Base-by-base conservation (phyloP, 2,113 vertebrate genomes). In the Nansenia antarctica region DNA sequence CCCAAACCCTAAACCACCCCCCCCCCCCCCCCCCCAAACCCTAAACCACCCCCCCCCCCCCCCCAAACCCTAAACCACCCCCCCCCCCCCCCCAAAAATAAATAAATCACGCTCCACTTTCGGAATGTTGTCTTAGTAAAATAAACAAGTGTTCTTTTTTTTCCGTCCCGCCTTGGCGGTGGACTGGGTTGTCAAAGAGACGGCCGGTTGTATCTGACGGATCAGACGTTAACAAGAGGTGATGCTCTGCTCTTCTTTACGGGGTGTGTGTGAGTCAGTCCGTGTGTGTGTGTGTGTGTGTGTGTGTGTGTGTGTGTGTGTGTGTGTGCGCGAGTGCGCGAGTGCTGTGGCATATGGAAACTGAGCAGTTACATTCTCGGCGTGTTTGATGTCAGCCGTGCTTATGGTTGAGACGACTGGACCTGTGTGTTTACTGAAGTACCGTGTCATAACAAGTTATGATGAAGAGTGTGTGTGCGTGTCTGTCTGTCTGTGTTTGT, bases 81-180 rank as follows among this genome's bases (percentile, higher is more conserved):
- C n/a, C n/a, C n/a, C n/a, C n/a, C n/a, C n/a, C n/a, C n/a, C n/a
- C n/a, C n/a, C n/a, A n/a, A n/a, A n/a, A n/a, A n/a, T 75, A 72
- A 76, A 86, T 81, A 81, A 82, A 82, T 85, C 70, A 82, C 59
- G 67, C 78, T 71, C 80, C 76, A 80, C 70, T 71, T 81, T 79
- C 31, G 9, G 70, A 73, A 84, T 85, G 85, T 88, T 82, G 76
- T 81, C 77, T 85, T 79, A 78, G 68, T 74, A 66, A 83, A 85
- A 79, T 68, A 70, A 79, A 85, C 68, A 82, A 76, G 69, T 54
- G 24, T 52, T 67, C 60, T 74, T 84, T 78, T 70, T 68, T 73
- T 58, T 29, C n/a, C n/a, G n/a, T n/a, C 32, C 9, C 29, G 27
- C 30, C 45, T 52, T 55, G 42, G 76, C 68, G 70, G 3, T 73